Evolutionary conservation across 2,888 invertebrate genomes (phyloP).

Genomic region (Drosophila ustulata): DNA sequence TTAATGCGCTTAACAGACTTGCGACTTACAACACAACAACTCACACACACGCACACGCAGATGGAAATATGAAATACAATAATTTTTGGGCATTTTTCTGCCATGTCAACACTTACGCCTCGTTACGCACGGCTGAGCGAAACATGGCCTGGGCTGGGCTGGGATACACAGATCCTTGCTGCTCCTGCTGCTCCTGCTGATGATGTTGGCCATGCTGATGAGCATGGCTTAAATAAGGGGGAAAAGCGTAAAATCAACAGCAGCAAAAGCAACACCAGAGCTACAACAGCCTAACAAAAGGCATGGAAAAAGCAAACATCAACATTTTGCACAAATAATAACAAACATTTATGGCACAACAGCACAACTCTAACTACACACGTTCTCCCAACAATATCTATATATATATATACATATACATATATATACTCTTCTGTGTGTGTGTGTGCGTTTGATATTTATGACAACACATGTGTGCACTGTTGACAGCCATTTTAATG

Average conservation of each 20-base stretch:
- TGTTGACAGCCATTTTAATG: constrained; percentile 79
- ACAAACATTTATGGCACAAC: constrained; percentile 69
- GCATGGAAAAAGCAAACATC: constrained; percentile 78
- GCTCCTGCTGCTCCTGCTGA: constrained; percentile 17
- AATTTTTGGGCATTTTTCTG: constrained; percentile 74
- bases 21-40: constrained; percentile 5
- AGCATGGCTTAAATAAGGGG: constrained; percentile 55
- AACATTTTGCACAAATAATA: constrained; percentile 79
- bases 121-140: constrained; percentile 70
- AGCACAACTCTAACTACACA: constrained; percentile 64
- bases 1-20: constrained; percentile 60
- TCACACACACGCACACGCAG: not conserved
- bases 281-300: constrained; percentile 44
- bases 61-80: constrained; percentile 70
- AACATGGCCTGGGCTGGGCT: constrained; percentile 15
- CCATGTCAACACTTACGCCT: constrained; percentile 81
- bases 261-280: constrained; percentile 4
- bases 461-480: constrained; percentile 72
- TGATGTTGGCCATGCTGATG: constrained; percentile 58
- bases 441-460: constrained; percentile 49
- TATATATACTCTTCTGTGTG: constrained; percentile 13
- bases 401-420: constrained; percentile 4
- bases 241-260: constrained; percentile 61
- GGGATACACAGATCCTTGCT: constrained; percentile 20
- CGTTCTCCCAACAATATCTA: constrained; percentile 30